Conservation (phyloP, 2,888 invertebrate species). For the Holacanthella duospinosa region DNA sequence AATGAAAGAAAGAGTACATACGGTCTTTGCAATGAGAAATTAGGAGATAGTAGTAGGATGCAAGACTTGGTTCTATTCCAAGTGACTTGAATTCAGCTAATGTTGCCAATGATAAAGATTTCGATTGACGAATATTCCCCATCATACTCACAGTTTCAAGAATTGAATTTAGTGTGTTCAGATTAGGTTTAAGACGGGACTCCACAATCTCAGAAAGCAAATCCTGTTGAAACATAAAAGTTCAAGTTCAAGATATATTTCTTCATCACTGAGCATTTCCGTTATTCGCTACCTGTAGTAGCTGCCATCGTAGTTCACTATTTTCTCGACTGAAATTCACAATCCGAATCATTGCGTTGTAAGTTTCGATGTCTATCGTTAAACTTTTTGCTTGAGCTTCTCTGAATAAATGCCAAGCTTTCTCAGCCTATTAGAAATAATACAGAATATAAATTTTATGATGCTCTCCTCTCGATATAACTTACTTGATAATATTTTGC, state of each 20-base stretch:
- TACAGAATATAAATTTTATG: neutral
- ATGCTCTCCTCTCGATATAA: slow-evolving; percentile 44
- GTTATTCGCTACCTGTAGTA: slow-evolving; percentile 48
- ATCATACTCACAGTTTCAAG: slow-evolving; percentile 48
- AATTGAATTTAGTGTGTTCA: slow-evolving; percentile 56
- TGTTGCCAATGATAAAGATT: slow-evolving; percentile 45
- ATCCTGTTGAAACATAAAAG: slow-evolving; percentile 41
- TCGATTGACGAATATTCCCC: slow-evolving; percentile 42
- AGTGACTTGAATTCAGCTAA: slow-evolving; percentile 56
- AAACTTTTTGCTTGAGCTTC: slow-evolving; percentile 51
- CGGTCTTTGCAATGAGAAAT: slow-evolving; percentile 60
- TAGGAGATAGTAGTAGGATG: slow-evolving; percentile 62
- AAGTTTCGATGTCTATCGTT: slow-evolving; percentile 54
- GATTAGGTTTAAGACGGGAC: slow-evolving; percentile 52
- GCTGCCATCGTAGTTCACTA: slow-evolving; percentile 52
- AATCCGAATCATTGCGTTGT: slow-evolving; percentile 56
- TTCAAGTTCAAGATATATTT: neutral
- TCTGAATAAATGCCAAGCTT: slow-evolving; percentile 39
- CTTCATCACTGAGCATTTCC: too few species aligned
- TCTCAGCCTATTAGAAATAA: slow-evolving; percentile 26
- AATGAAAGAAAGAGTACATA: slow-evolving; percentile 46
- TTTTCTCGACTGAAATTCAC: slow-evolving; percentile 56
- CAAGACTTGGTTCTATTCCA: slow-evolving; percentile 62
- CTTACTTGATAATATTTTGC: slow-evolving; percentile 60
- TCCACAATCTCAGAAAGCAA: slow-evolving; percentile 54